Conservation (phyloP, 2,888 invertebrate genomes). For the Cosmopolites sordidus region DNA sequence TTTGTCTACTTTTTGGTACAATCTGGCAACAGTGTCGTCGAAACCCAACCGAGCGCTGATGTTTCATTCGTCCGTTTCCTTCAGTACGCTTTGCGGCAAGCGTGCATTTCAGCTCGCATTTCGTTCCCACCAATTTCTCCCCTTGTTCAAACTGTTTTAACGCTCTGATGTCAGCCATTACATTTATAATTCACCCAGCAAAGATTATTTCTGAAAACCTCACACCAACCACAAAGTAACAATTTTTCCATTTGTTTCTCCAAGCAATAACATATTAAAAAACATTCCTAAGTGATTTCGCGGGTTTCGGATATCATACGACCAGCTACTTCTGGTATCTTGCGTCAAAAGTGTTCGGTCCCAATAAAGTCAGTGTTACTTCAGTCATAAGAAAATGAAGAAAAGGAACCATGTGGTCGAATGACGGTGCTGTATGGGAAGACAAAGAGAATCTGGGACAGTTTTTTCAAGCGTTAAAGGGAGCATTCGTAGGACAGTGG, state of each 20-base stretch:
- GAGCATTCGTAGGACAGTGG: constrained; percentile 25
- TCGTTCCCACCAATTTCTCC: constrained; percentile 12
- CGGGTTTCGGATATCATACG: no score
- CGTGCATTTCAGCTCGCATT: constrained; percentile 19
- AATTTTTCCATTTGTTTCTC: no score
- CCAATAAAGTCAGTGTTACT: no score
- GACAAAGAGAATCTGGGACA: constrained; percentile 26
- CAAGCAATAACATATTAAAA: no score
- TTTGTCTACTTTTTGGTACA: no score
- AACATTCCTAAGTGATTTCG: no score
- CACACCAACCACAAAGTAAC: background rate
- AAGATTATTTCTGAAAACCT: background rate
- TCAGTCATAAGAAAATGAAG: constrained; percentile 13
- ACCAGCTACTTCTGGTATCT: no score
- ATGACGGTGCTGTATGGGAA: constrained; percentile 22
- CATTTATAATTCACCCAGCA: background rate
- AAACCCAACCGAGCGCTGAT: constrained; percentile 9
- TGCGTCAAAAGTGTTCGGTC: no score
- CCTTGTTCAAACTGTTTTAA: constrained; percentile 7
- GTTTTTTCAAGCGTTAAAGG: constrained; percentile 26
- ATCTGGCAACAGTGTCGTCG: background rate
- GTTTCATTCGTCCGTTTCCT: constrained; percentile 6
- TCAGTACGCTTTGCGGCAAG: constrained; percentile 26
- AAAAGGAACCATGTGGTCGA: constrained; percentile 25
- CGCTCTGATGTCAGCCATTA: background rate